Base-by-base conservation (phyloP, 2,888 invertebrate genomes). In the Brachyptera risi region DNA sequence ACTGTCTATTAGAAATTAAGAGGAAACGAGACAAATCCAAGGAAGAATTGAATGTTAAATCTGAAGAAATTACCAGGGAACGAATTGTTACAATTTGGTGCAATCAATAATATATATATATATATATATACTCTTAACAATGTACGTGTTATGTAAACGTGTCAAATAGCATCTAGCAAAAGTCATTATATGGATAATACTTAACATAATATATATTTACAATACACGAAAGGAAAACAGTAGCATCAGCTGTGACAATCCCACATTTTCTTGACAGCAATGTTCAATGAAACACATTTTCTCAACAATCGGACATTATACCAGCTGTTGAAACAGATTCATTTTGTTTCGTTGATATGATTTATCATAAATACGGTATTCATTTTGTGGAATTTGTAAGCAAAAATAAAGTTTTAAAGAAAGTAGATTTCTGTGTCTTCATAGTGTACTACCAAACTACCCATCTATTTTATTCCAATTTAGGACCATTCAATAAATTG, bases 201-300 rank as follows among this genome's bases (percentile, higher is more conserved):
- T 24, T 47, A 54, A 61, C 47, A 51, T 17, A 54, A 21, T 37
- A 37, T 54, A 54, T 54, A 54, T 54, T 54, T 37, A 54, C 54
- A 54, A 54, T 21, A 44, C 31, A 31, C 17, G 21, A 54, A 35
- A 37, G 15, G 54, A 23, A 37, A 54, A 54, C 60, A 47, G 58
- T 63, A 63, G 63, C 63, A 63, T 58, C 64, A 64, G 64, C 64
- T 64, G 64, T 64, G 64, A 64, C 64, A 64, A 64, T 64, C 64
- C 60, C 62, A 60, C 56, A 24, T 37, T n/a, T 37, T 40, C 56
- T 38, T 54, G 54, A 54, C 35, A 17, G n/a, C n/a, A n/a, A n/a
- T n/a, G n/a, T n/a, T n/a, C n/a, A n/a, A n/a, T n/a, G n/a, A 35
- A 54, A 51, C 35, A 54, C 17, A 17, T 54, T 23, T 35, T 54